Percentiles rank a stretch among this genome's conserved stretches.
Evolutionary conservation across 2,888 invertebrate genomes (phyloP).

Genomic region (Aspidiotus rigidus): DNA sequence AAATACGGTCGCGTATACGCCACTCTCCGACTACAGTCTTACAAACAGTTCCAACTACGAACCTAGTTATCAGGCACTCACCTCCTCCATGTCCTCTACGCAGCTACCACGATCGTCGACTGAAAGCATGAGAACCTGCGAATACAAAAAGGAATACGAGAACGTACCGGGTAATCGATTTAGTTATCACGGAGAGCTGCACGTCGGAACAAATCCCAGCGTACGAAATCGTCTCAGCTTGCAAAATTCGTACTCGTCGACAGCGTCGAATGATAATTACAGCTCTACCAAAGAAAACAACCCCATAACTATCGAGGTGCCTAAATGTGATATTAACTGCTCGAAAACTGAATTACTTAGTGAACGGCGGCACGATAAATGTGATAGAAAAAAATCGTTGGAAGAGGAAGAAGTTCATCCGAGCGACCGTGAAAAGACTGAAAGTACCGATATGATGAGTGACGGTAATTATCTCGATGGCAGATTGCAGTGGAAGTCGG

Average conservation of each 20-base stretch:
- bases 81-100: conserved; percentile 26
- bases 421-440: neutral
- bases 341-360: neutral
- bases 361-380: neutral
- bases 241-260: conserved; percentile 10
- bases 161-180: conserved; percentile 42
- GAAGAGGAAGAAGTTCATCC: neutral
- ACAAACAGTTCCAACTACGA: conserved; percentile 30
- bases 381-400: neutral
- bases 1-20: conserved; percentile 38
- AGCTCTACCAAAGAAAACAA: neutral
- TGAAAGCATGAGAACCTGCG: conserved; percentile 22
- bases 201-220: neutral
- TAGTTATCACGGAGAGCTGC: conserved; percentile 37
- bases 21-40: conserved; percentile 38
- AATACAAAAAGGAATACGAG: conserved; percentile 37
- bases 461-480: neutral
- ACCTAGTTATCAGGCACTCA: conserved; percentile 17
- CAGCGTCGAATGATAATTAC: neutral
- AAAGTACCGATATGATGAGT: neutral
- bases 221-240: conserved; percentile 20
- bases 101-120: conserved; percentile 21
- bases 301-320: neutral
- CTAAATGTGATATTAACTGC: conserved; percentile 2
- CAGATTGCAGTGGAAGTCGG: neutral